phyloP scores from a whole-genome alignment of 2,888 invertebrate genomes.

The Ligdia adustata region DNA sequence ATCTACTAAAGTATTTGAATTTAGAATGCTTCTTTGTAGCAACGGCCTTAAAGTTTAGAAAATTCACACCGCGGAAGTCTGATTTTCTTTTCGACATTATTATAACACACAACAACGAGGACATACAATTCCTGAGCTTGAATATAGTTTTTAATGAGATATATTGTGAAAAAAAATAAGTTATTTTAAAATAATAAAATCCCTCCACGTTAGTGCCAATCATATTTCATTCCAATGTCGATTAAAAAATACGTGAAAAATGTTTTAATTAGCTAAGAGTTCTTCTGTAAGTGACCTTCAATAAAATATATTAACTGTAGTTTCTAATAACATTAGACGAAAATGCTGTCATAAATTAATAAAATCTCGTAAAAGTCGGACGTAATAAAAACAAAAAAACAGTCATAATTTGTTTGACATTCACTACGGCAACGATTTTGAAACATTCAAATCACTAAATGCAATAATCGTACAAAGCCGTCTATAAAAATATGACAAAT shows the following conservation, averaged over 20 bases:
- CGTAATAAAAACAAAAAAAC: too few relatives aligned
- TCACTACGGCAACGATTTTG: too few relatives aligned
- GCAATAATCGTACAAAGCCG: too few relatives aligned
- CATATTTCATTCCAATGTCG: slow-evolving; percentile 57
- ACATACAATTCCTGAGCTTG: slow-evolving; percentile 22
- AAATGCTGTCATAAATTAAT: too few relatives aligned
- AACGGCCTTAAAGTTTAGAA: slow-evolving; percentile 20
- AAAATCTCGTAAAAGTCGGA: too few relatives aligned
- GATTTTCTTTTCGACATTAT: slow-evolving; percentile 15
- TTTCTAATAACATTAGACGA: slow-evolving; percentile 7
- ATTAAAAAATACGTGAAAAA: slow-evolving; percentile 41
- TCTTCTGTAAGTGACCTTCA: slow-evolving; percentile 43
- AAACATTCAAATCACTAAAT: too few relatives aligned
- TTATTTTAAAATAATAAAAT: slow-evolving; percentile 33
- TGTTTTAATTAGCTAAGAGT: slow-evolving; percentile 40
- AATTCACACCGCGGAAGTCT: slow-evolving; percentile 19
- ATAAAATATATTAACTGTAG: slow-evolving; percentile 20
- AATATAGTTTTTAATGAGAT: slow-evolving; percentile 21
- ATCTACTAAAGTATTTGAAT: slow-evolving; percentile 13
- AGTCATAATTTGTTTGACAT: too few relatives aligned
- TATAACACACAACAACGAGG: slow-evolving; percentile 20
- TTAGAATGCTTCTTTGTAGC: slow-evolving; percentile 23
- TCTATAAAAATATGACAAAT: too few relatives aligned
- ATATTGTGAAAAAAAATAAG: slow-evolving; percentile 3
- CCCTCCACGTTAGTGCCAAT: slow-evolving; percentile 80